Evolutionary conservation across 2,113 vertebrate species (phyloP), one percentile per base, ranked within the genome.

Genomic region (Albula glossodonta): DNA sequence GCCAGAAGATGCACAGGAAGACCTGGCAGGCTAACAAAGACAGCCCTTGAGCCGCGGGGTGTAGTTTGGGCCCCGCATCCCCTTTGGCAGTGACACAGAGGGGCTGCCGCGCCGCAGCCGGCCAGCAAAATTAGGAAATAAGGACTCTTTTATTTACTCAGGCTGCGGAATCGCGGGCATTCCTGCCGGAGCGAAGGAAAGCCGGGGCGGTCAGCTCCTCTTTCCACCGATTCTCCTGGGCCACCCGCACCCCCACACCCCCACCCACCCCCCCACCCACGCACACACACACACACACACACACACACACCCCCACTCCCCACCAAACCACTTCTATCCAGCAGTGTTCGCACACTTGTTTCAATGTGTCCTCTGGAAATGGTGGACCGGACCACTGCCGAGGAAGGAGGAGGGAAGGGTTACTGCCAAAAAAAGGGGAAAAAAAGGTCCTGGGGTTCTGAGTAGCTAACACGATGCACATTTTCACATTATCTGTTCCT

Each of bases 91-190:
- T 92, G 89, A 92, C 97, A 97, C 97, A 98, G 97, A 98, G 97
- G 94, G 92, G 93, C 95, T 96, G 92, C 90, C 94, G 94, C 89
- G 93, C 90, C 92, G 91, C 93, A 90, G 91, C 95, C 95, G 96
- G 96, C 97, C 97, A 97, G 96, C 95, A 95, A 97, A 97, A 97
- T 96, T 93, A 97, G 97, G 96, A 98, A 98, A 97, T 98, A 97
- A 97, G 96, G 96, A 97, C 96, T 74, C 96, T 99, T 98, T 98
- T 99, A 99, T 99, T 99, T 98, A 98, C 97, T 97, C 97, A 98
- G 97, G 98, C 97, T 97, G 97, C 97, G 95, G 95, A 97, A 97
- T 97, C 97, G 97, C 96, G 96, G 96, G 95, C 96, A 98, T 97
- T 98, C 97, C 97, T 98, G 97, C 98, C 97, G 97, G 96, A 97